Evolutionary conservation across 2,888 invertebrate species (phyloP).

Genomic region (Catotricha subobsoleta): DNA sequence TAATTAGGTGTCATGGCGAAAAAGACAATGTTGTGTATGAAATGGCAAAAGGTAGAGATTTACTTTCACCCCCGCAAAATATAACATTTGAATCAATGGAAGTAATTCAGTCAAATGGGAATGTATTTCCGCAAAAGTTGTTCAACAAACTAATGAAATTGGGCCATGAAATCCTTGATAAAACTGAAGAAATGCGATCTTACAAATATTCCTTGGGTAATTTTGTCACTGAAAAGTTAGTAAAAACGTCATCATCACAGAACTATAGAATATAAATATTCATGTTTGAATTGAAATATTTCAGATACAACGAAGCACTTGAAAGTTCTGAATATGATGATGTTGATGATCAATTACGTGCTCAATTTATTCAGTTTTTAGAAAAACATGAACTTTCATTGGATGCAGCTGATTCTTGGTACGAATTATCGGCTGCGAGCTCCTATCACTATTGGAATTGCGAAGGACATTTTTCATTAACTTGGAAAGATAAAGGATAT

Average conservation of each 20-base stretch:
- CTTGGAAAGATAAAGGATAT: slow-evolving; percentile 60
- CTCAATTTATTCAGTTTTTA: slow-evolving; percentile 40
- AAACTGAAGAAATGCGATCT: slow-evolving; percentile 19
- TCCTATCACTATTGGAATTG: slow-evolving; percentile 44
- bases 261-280: too few species aligned
- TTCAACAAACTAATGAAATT: slow-evolving; percentile 22
- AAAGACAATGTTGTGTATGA: slow-evolving; percentile 40
- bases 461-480: slow-evolving; percentile 47
- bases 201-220: slow-evolving; percentile 23
- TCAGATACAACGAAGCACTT: slow-evolving; percentile 16
- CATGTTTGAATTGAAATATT: too few species aligned
- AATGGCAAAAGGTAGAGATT: slow-evolving; percentile 25
- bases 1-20: slow-evolving; percentile 55
- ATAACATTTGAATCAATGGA: slow-evolving; percentile 20
- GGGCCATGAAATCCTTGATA: slow-evolving; percentile 24
- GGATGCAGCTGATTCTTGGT: slow-evolving; percentile 45
- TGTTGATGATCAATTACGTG: slow-evolving; percentile 26
- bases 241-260: too few species aligned
- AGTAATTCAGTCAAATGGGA: slow-evolving; percentile 24
- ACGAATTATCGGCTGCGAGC: slow-evolving; percentile 46
- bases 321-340: slow-evolving; percentile 19
- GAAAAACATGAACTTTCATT: slow-evolving; percentile 30
- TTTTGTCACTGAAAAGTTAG: slow-evolving; percentile 19
- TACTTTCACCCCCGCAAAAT: slow-evolving; percentile 18
- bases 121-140: slow-evolving; percentile 22